Percentiles rank a stretch among this genome's conserved stretches.
Evolutionary conservation across 2,797 vertebrate genomes (phyloP).

Genomic region (Peromyscus aztecus): DNA sequence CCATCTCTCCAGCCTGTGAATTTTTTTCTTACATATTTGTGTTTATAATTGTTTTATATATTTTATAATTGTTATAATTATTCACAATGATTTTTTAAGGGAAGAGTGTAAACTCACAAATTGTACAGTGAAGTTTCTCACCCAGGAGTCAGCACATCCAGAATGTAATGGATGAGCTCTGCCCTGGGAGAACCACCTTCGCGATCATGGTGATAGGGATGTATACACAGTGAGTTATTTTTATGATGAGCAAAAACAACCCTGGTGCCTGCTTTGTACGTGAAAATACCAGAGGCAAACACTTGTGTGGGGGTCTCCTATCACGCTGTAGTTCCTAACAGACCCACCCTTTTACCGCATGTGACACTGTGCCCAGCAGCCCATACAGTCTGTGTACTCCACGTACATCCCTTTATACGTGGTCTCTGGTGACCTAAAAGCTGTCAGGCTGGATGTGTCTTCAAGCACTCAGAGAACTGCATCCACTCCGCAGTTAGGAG

Average conservation of each 20-base stretch:
- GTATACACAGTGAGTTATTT: not conserved
- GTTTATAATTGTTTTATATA: not conserved
- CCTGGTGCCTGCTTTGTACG: not conserved
- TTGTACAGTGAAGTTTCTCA: not conserved
- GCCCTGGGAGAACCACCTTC: not conserved
- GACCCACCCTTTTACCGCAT: not conserved
- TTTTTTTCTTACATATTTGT: not conserved
- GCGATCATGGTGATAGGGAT: too few relatives aligned
- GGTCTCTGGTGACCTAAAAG: not conserved
- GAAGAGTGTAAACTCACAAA: not conserved
- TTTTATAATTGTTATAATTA: not conserved
- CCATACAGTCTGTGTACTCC: not conserved
- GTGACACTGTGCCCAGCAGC: not conserved
- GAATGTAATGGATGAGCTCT: not conserved
- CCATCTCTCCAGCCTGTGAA: too few relatives aligned
- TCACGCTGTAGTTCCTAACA: not conserved
- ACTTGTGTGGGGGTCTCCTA: not conserved
- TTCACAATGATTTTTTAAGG: not conserved
- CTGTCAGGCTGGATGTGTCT: not conserved
- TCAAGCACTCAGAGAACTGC: not conserved
- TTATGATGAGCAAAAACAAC: not conserved
- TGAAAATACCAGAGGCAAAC: conserved; percentile 14
- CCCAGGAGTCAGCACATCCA: not conserved
- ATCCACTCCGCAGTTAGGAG: not conserved
- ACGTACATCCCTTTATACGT: not conserved